A percentile compares a stretch with the other conserved stretches of the same genome.
Evolutionary conservation across 2,113 vertebrate genomes (phyloP).

Genomic region (Echinops telfairi): DNA sequence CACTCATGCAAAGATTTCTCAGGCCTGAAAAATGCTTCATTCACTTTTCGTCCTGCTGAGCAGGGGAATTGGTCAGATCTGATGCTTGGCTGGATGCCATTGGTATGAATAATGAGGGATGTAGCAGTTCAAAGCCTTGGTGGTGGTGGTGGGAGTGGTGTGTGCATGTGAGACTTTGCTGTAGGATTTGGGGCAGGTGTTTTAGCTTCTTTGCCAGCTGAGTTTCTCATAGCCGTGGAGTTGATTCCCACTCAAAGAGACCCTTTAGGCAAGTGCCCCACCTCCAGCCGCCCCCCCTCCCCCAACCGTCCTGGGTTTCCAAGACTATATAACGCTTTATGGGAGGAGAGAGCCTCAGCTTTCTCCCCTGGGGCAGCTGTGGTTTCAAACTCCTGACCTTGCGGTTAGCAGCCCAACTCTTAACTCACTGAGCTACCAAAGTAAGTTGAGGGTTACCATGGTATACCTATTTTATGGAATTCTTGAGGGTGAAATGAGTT

Average conservation of each 20-base stretch:
- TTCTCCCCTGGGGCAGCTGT: too few species aligned
- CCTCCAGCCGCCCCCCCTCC: too few species aligned
- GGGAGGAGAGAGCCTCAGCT: too few species aligned
- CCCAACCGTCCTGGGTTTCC: too few species aligned
- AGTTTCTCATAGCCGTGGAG: neutral
- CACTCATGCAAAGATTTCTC: neutral
- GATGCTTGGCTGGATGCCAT: neutral
- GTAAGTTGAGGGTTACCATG: too few species aligned
- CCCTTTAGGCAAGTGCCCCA: too few species aligned
- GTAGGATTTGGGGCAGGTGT: neutral
- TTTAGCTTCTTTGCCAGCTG: neutral
- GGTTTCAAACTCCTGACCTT: too few species aligned
- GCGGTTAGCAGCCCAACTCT: too few species aligned
- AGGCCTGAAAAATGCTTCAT: neutral
- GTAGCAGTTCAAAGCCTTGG: constrained; percentile 5
- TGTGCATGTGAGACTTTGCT: neutral
- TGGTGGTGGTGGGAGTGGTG: neutral
- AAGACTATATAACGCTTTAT: too few species aligned
- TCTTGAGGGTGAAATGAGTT: neutral
- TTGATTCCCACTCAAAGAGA: too few species aligned
- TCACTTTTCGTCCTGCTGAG: constrained; percentile 26
- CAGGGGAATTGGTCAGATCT: constrained; percentile 10
- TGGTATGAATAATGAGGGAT: constrained; percentile 42
- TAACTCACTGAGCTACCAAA: too few species aligned
- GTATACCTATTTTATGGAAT: too few species aligned